Evolutionary conservation across 2,888 invertebrate genomes (phyloP).

Genomic region (Leptopterna dolabrata): DNA sequence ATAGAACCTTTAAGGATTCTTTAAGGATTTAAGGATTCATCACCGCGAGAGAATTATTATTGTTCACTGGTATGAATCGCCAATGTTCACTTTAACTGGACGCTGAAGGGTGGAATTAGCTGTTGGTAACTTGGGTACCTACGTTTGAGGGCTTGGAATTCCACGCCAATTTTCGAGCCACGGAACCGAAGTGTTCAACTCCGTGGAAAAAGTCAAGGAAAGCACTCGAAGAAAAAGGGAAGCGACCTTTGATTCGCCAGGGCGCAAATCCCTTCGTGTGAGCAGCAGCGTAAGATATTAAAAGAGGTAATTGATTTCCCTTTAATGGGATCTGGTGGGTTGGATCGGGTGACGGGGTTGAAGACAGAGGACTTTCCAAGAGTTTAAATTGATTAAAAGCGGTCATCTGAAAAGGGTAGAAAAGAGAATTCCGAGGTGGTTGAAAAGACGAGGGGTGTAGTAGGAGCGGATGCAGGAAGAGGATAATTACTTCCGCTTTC

Average conservation of each 20-base stretch:
- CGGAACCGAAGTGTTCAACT: background rate
- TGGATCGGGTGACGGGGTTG: background rate
- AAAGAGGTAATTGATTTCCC: conserved; percentile 37
- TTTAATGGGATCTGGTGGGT: conserved; percentile 5
- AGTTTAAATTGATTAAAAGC: conserved; percentile 53
- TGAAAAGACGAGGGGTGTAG: background rate
- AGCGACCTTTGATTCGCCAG: background rate
- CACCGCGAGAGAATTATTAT: no score
- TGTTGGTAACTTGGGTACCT: no score
- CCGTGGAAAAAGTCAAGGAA: background rate
- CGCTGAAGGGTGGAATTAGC: no score
- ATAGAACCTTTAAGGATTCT: no score
- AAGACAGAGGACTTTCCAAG: background rate
- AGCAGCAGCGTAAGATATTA: conserved; percentile 14
- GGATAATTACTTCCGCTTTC: conserved; percentile 56
- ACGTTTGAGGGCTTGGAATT: no score
- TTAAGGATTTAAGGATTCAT: no score
- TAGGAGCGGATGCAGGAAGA: conserved; percentile 39
- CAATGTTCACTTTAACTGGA: no score
- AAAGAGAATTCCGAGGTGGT: conserved; percentile 1
- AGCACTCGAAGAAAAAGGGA: background rate
- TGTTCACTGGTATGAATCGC: no score
- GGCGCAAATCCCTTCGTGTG: background rate
- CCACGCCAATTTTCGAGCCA: background rate
- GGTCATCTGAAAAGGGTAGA: conserved; percentile 48